Conservation (phyloP, 2,113 vertebrate genomes). For the Anguilla japonica region DNA sequence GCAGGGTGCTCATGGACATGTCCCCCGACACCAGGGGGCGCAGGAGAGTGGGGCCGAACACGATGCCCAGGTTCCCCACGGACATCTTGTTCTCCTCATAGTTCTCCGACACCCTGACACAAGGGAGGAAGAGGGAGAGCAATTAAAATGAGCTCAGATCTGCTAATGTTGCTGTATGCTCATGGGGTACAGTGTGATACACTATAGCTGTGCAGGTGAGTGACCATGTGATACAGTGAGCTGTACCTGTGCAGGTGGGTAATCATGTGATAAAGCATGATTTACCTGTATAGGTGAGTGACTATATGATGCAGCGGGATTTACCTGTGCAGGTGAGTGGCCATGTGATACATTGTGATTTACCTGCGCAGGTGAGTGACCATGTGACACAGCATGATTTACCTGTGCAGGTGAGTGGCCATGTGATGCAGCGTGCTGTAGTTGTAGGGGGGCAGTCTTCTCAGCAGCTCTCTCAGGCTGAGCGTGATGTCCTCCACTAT, state of each 20-base stretch:
- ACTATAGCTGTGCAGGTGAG: background rate
- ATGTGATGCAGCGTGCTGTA: conserved; percentile 83
- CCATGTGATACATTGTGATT: background rate
- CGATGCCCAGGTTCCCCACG: conserved; percentile 86
- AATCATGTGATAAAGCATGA: background rate
- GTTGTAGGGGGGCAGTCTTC: conserved; percentile 74
- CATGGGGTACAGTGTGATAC: background rate
- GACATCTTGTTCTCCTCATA: conserved; percentile 91
- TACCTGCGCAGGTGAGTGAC: conserved; percentile 83
- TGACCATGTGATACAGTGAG: too few relatives aligned
- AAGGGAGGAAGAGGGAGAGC: background rate
- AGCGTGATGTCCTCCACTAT: conserved; percentile 48
- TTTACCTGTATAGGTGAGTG: conserved; percentile 81
- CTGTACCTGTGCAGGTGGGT: background rate
- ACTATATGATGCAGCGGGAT: conserved; percentile 80
- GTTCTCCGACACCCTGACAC: conserved; percentile 77
- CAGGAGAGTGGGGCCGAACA: conserved; percentile 88
- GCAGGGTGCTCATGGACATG: conserved; percentile 72
- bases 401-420: conserved; percentile 60
- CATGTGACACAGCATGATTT: conserved; percentile 80
- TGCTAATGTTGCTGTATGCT: background rate
- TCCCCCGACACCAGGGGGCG: conserved; percentile 68
- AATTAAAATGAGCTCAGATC: background rate
- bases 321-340: conserved; percentile 67
- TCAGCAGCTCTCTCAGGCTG: conserved; percentile 71